These are phyloP conservation scores for Machaerirhynchus nigripectus DNA, from an alignment of 2,113 vertebrate species.

Conservation along the genomic window DNA sequence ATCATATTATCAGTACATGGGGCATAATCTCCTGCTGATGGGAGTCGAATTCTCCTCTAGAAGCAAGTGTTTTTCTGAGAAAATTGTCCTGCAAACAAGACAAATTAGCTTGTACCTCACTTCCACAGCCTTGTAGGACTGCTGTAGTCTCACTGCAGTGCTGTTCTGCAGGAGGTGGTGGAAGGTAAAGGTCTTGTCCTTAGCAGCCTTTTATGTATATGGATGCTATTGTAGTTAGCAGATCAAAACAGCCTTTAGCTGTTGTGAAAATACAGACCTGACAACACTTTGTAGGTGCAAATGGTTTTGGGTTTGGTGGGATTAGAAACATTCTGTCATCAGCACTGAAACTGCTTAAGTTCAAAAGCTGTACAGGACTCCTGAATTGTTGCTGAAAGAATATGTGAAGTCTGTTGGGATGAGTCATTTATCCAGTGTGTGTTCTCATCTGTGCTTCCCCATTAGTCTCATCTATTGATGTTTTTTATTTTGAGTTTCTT, in stretches of 20 bases:
- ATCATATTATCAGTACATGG: neutral
- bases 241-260: neutral
- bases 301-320: constrained; percentile 4
- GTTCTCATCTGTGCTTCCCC: neutral
- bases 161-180: neutral
- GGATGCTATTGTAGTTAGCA: neutral
- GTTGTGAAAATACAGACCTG: neutral
- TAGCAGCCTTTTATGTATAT: neutral
- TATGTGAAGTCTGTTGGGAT: neutral
- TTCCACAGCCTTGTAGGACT: neutral
- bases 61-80: neutral
- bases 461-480: neutral
- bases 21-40: neutral
- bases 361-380: constrained; percentile 14
- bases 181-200: neutral
- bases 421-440: neutral
- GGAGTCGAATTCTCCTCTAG: neutral
- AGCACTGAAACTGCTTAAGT: neutral
- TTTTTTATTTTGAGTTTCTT: neutral
- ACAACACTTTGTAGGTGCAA: neutral
- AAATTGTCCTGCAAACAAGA: neutral
- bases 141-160: neutral
- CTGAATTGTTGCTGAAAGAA: neutral
- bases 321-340: neutral
- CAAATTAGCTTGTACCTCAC: neutral